Conservation (phyloP, 2,888 invertebrate genomes). For the Gymnoscelis rufifasciata region DNA sequence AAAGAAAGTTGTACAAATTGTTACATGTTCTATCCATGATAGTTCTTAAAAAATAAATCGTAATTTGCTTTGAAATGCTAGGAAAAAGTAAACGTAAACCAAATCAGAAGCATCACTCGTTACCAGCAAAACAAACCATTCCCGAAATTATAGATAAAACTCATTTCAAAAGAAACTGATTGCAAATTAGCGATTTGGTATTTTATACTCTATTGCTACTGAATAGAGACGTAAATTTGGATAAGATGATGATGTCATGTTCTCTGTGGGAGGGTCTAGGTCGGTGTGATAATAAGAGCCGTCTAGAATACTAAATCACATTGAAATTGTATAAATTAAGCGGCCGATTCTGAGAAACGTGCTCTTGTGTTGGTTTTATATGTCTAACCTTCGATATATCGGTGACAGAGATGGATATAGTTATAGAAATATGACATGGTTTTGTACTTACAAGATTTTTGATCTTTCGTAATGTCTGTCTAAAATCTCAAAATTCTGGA, state of each 20-base stretch:
- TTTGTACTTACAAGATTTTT: not conserved
- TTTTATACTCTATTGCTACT: not conserved
- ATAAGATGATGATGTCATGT: slow-evolving; percentile 18
- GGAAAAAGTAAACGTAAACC: not conserved
- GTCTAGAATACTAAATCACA: slow-evolving; percentile 15
- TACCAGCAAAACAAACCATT: not conserved
- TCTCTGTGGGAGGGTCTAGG: slow-evolving; percentile 19
- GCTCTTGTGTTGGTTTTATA: not conserved
- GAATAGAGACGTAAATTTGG: slow-evolving; percentile 4
- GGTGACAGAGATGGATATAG: not conserved
- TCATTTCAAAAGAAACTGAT: not conserved
- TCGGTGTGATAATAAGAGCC: slow-evolving; percentile 2
- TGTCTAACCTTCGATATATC: not conserved
- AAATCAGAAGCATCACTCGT: slow-evolving; percentile 2
- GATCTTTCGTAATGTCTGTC: no score
- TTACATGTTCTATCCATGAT: not conserved
- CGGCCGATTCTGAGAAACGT: slow-evolving; percentile 2
- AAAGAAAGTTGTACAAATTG: no score
- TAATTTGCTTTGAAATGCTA: not conserved
- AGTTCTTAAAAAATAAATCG: not conserved
- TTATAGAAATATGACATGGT: not conserved
- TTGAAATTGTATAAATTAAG: slow-evolving; percentile 5
- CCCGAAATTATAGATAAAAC: not conserved
- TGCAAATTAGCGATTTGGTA: not conserved
- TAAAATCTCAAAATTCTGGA: no score